phyloP scores from a whole-genome alignment of 2,888 invertebrate species.

The Zaprionus obscuricornis region DNA sequence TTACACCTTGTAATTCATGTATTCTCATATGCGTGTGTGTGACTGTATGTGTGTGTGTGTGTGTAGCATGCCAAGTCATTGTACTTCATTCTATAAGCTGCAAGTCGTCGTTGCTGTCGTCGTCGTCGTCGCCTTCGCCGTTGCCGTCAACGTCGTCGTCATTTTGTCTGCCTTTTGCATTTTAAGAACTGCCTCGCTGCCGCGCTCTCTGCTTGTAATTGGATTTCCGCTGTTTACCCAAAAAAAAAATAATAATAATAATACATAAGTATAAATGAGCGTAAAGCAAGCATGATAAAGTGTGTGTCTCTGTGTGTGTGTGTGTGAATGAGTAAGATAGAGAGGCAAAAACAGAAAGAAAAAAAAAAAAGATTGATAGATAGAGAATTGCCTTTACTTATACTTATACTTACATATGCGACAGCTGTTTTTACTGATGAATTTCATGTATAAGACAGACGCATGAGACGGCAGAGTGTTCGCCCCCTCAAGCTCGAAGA shows the following conservation, averaged over 20 bases:
- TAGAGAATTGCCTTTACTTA: too few species aligned
- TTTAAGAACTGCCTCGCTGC: slow-evolving; percentile 32
- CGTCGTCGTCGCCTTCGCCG: too few species aligned
- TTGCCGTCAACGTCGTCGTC: slow-evolving; percentile 51
- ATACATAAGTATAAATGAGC: too few species aligned
- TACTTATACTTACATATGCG: neutral
- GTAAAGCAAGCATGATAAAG: too few species aligned
- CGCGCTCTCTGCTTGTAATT: slow-evolving; percentile 61
- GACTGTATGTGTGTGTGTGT: slow-evolving; percentile 4
- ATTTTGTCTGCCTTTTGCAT: slow-evolving; percentile 60
- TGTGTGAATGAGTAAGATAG: too few species aligned
- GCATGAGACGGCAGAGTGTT: too few species aligned
- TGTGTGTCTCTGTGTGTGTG: too few species aligned
- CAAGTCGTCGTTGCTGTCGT: too few species aligned
- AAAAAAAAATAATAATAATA: too few species aligned
- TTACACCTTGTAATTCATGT: slow-evolving; percentile 2
- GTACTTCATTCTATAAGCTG: too few species aligned
- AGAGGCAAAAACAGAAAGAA: slow-evolving; percentile 6
- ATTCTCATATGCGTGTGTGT: slow-evolving; percentile 1
- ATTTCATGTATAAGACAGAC: slow-evolving; percentile 30
- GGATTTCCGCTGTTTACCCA: slow-evolving; percentile 70
- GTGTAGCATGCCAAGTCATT: too few species aligned
- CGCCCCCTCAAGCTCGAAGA: too few species aligned
- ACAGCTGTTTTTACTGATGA: slow-evolving; percentile 46
- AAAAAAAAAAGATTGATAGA: neutral